These are phyloP conservation scores for Plectropomus leopardus DNA, from an alignment of 2,113 vertebrate genomes.

Conservation along the genomic window DNA sequence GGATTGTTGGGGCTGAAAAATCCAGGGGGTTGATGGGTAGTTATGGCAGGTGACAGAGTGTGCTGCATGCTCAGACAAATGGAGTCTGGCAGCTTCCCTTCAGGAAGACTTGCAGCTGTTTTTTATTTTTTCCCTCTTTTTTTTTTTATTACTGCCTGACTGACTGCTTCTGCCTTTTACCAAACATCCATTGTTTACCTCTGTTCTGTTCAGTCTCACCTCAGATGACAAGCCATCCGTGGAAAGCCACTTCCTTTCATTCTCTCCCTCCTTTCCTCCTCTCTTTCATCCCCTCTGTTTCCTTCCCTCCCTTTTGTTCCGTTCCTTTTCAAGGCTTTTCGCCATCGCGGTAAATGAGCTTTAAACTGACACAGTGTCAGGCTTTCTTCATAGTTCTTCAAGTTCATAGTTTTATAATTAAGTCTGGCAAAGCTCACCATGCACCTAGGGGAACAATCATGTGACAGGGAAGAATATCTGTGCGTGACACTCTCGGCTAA, in stretches of 20 bases:
- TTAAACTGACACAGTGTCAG: constrained; percentile 55
- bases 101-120: constrained; percentile 79
- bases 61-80: constrained; percentile 82
- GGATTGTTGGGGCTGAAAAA: constrained; percentile 63
- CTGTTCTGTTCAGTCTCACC: constrained; percentile 83
- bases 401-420: constrained; percentile 72
- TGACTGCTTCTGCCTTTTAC: constrained; percentile 78
- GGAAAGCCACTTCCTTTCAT: constrained; percentile 75
- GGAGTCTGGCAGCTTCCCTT: constrained; percentile 83
- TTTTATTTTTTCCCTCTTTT: constrained; percentile 35
- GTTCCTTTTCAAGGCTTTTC: constrained; percentile 15
- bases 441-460: constrained; percentile 45
- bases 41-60: constrained; percentile 76
- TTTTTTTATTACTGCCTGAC: constrained; percentile 74
- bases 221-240: constrained; percentile 84
- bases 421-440: constrained; percentile 59
- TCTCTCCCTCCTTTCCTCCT: constrained; percentile 51
- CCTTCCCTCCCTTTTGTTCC: constrained; percentile 20
- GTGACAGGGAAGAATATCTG: constrained; percentile 42
- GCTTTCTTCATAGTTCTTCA: constrained; percentile 39
- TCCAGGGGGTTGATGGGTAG: constrained; percentile 74
- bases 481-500: constrained; percentile 46
- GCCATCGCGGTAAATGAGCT: constrained; percentile 45
- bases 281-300: constrained; percentile 43
- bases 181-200: constrained; percentile 81